phyloP scores from a whole-genome alignment of 2,797 vertebrate species.

The Loriculus beryllinus region DNA sequence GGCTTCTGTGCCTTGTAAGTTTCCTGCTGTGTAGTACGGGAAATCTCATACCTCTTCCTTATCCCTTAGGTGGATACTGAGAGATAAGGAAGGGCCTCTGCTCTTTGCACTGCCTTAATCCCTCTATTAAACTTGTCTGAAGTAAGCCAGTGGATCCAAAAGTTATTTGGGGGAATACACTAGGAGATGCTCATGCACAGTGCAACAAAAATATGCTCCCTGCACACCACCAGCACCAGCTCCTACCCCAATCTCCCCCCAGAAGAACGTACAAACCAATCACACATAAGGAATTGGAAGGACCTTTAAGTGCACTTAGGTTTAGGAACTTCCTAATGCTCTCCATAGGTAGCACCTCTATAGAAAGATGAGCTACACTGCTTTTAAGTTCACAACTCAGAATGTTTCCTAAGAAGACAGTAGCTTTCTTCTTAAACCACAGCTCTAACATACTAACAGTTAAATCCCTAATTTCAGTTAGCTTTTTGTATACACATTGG shows the following conservation, averaged over 20 bases:
- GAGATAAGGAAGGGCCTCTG: neutral
- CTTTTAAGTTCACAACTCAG: neutral
- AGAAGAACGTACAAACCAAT: neutral
- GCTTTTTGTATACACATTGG: neutral
- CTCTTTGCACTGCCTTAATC: neutral
- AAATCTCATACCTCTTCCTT: neutral
- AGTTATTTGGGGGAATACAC: neutral
- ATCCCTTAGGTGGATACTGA: neutral
- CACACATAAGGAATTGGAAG: neutral
- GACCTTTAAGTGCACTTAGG: neutral
- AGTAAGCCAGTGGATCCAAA: neutral
- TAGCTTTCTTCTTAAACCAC: neutral
- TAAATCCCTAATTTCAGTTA: neutral
- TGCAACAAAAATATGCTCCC: neutral
- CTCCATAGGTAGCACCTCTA: neutral
- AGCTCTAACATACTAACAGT: neutral
- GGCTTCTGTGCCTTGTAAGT: neutral
- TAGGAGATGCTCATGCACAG: rapidly evolving
- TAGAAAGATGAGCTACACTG: neutral
- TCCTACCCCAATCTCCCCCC: rapidly evolving
- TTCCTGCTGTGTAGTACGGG: neutral
- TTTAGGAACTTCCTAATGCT: neutral
- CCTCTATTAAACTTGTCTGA: neutral
- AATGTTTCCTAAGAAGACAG: neutral
- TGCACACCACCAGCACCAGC: neutral